Percentiles rank a stretch among this genome's conserved stretches.
These are phyloP conservation scores for Drosophila rufa DNA, from an alignment of 1,140 invertebrate species.

Conservation along the genomic window DNA sequence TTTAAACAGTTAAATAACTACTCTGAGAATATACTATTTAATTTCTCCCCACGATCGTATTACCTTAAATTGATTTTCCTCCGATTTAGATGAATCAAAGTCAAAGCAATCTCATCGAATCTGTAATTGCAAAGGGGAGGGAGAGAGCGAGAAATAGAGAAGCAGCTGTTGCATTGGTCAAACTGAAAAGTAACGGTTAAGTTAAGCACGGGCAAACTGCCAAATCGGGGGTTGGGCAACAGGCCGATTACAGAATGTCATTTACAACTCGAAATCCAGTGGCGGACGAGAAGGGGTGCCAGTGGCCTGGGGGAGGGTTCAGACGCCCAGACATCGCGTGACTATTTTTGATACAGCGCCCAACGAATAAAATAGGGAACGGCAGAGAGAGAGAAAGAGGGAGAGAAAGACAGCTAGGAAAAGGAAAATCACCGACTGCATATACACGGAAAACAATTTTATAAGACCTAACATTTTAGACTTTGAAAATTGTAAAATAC, in stretches of 20 bases:
- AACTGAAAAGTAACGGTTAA: constrained; percentile 30
- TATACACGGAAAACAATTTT: background rate
- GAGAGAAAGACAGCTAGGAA: background rate
- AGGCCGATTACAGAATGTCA: constrained; percentile 43
- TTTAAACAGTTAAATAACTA: background rate
- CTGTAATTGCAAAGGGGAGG: background rate
- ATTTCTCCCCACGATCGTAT: no score
- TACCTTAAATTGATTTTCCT: background rate
- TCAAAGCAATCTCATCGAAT: background rate
- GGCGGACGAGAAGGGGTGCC: background rate
- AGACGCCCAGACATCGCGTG: constrained; percentile 60
- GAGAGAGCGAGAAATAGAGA: background rate
- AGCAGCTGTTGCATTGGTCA: constrained; percentile 37
- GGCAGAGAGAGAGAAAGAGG: background rate
- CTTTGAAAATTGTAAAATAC: no score
- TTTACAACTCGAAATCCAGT: constrained; percentile 20
- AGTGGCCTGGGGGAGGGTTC: constrained; percentile 1
- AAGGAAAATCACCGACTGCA: constrained; percentile 25
- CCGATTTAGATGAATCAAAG: background rate
- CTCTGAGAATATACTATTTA: background rate
- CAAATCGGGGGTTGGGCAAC: constrained; percentile 30
- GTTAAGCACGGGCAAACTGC: constrained; percentile 27
- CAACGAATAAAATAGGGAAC: constrained; percentile 4
- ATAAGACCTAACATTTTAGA: background rate
- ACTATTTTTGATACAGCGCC: constrained; percentile 57